Base-by-base conservation (phyloP, 2,888 invertebrate genomes). In the Lissocephala sabroskyi region DNA sequence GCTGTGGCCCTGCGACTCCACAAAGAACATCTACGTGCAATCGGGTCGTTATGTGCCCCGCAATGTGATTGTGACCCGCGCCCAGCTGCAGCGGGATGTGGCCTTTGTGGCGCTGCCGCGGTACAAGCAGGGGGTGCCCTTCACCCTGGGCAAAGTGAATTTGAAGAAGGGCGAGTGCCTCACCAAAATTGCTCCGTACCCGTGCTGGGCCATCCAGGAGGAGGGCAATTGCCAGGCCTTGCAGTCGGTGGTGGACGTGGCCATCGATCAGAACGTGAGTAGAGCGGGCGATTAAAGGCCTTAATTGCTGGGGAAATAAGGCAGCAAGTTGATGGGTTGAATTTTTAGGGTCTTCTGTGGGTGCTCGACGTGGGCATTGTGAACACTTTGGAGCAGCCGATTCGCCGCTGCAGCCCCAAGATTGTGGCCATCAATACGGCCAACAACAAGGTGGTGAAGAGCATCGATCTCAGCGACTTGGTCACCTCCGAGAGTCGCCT, bases 141-240 rank as follows among this genome's bases (percentile, higher is more conserved):
- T 87, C 43, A 89, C 90, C 1, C 75, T 90, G 33, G 90, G 87
- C 14, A 86, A 83, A 57, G 84, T 89, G 29, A 84, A 85, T n/a
- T 77, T 89, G 56, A 87, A 85, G 60, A 81, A 81, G 47, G 86
- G 85, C 44, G 84, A 86, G 28, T 87, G 87, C 56, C 78, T 86
- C 42, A 84, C 88, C 1, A 82, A 83, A 65, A 86, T 88, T 62
- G 85, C 86, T 61, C 90, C 91, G 13, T 90, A 88, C 86, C 90
- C 90, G 46, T 89, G 87, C 82, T 90, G 91, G 89, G 86, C 87
- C 51, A 86, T 89, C 71, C 91, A 92, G 83, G 91, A 91, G 83
- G 90, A 90, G 85, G 89, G 88, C 33, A 88, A 88, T 82, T 90
- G 90, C 75, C 87, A 87, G 67, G 91, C 90, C 58, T 85, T 89